phyloP scores from a whole-genome alignment of 2,888 invertebrate species.

The Oegoconia quadripuncta region DNA sequence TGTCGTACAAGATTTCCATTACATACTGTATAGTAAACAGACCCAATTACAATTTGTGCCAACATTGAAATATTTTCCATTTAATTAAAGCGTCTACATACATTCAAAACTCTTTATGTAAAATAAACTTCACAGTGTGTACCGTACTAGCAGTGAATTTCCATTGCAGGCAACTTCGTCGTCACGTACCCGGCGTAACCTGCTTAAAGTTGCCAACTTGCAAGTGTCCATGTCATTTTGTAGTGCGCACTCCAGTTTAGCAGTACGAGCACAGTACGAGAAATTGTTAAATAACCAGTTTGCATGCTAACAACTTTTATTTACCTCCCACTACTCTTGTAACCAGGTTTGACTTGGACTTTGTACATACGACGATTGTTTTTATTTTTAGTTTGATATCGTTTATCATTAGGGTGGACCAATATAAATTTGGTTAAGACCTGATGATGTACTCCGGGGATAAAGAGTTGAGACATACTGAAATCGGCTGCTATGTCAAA shows the following conservation, averaged over 20 bases:
- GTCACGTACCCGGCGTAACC: constrained; percentile 32
- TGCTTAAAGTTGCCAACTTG: constrained; percentile 40
- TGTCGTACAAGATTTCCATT: too few species aligned
- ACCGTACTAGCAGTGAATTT: constrained; percentile 22
- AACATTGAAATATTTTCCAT: too few species aligned
- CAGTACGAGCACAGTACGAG: not conserved
- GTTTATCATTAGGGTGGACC: too few species aligned
- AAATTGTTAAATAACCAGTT: constrained; percentile 12
- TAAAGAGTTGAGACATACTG: too few species aligned
- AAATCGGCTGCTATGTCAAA: too few species aligned
- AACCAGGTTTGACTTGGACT: not conserved
- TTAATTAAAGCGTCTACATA: not conserved
- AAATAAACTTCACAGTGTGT: constrained; percentile 4
- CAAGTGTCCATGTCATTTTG: constrained; percentile 37
- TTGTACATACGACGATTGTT: not conserved
- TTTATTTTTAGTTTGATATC: too few species aligned
- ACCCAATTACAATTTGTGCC: too few species aligned
- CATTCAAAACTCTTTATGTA: not conserved
- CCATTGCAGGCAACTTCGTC: constrained; percentile 22
- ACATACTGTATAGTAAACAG: too few species aligned
- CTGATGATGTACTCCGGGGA: too few species aligned
- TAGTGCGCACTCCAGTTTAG: constrained; percentile 12
- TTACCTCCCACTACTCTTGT: constrained; percentile 4
- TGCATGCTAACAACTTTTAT: constrained; percentile 11
- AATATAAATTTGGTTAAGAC: too few species aligned